Evolutionary conservation across 2,888 invertebrate genomes (phyloP), one percentile per base, ranked within the genome.

Genomic region (Pediacus dermestoides): DNA sequence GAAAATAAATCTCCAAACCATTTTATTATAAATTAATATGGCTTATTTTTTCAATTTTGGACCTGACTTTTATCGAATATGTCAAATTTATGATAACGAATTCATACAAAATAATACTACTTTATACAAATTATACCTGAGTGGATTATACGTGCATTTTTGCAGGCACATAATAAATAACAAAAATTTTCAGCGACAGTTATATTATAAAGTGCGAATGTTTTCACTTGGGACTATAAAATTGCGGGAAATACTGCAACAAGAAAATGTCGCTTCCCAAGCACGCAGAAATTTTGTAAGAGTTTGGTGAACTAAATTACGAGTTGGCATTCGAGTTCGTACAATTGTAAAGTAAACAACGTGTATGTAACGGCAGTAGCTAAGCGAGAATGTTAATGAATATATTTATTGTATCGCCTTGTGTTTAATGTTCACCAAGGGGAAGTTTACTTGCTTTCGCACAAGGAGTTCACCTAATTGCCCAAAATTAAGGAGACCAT

Each of bases 361-460:
- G 2, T 44, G 36, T 32, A 37, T 40, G 37, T 23, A 36, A 39
- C 38, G 30, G 13, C n/a, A 28, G 35, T 34, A 23, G 37, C 37
- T 35, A 37, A 28, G 28, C 16, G 32, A 34, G 41, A 44, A 41
- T 44, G 37, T 37, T 44, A 40, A 44, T 40, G 36, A 34, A 40
- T 40, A 26, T 40, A 41, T 44, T 40, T 44, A 37, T 44, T 23
- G 34, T 34, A 15, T 26, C 14, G 8, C 3, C 16, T 14, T 3
- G 8, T 14, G 23, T 26, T 34, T 25, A 34, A 26, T 14, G 21
- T 3, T 32, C 8, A 32, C 23, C 21, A 14, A 32, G 16, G 9
- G 23, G 2, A 22, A 32, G n/a, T 16, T 23, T 14, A 23, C n/a
- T 32, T 13, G 23, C n/a, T 10, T 22, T 16, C 21, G 10, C 23